phyloP scores from a whole-genome alignment of 2,888 invertebrate species.

The Drosophila robusta region DNA sequence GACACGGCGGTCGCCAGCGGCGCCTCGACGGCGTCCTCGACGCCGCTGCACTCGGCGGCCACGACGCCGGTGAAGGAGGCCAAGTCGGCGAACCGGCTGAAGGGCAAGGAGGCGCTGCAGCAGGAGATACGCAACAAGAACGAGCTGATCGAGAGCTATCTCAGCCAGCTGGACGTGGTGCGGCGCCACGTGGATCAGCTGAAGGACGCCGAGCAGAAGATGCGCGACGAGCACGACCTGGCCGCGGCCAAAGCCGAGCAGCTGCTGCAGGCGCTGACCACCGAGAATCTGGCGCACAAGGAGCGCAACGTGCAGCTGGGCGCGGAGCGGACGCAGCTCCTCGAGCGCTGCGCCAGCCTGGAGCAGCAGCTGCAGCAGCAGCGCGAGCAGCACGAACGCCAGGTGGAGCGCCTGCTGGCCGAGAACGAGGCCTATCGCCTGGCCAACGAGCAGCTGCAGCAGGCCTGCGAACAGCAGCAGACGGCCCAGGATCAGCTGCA shows the following conservation, averaged over 20 bases:
- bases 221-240: conserved; percentile 76
- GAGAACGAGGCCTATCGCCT: conserved; percentile 68
- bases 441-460: conserved; percentile 64
- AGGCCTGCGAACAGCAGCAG: conserved; percentile 50
- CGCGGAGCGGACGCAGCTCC: conserved; percentile 63
- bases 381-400: conserved; percentile 70
- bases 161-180: conserved; percentile 86
- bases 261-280: conserved; percentile 75
- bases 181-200: conserved; percentile 85
- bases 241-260: conserved; percentile 75
- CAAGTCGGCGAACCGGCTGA: conserved; percentile 85
- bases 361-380: conserved; percentile 71
- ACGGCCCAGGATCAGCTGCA: conserved; percentile 53
- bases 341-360: conserved; percentile 62
- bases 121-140: conserved; percentile 87
- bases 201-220: conserved; percentile 80
- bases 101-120: conserved; percentile 85
- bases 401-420: conserved; percentile 67
- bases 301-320: conserved; percentile 73
- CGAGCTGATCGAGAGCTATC: conserved; percentile 85
- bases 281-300: conserved; percentile 76
- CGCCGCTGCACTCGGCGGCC: conserved; percentile 79
- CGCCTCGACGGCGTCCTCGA: conserved; percentile 78
- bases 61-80: conserved; percentile 84
- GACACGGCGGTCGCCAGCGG: conserved; percentile 40